Evolutionary conservation across 2,888 invertebrate species (phyloP).

Genomic region (Anticlea derivata): DNA sequence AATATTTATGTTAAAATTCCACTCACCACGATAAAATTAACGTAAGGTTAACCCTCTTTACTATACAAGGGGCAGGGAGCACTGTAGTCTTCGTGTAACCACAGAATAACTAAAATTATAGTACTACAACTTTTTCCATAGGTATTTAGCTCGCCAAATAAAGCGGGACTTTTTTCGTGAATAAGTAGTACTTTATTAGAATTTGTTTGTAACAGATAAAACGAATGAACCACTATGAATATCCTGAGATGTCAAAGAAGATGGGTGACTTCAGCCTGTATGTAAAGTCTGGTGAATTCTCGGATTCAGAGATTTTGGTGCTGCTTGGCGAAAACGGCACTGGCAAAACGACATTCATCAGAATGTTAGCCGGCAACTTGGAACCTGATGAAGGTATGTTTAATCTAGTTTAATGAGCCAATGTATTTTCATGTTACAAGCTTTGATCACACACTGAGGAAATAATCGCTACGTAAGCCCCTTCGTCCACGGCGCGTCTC

Average conservation of each 20-base stretch:
- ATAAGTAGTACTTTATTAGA: not conserved
- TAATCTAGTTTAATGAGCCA: slow-evolving; percentile 40
- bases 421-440: not conserved
- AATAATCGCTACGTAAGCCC: too few species aligned
- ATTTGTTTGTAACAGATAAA: slow-evolving; percentile 84
- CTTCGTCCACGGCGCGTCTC: too few species aligned
- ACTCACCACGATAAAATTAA: too few species aligned
- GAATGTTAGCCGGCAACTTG: slow-evolving; percentile 98
- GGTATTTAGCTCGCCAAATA: too few species aligned
- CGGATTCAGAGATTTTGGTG: slow-evolving; percentile 99
- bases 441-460: too few species aligned
- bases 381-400: slow-evolving; percentile 90
- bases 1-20: too few species aligned
- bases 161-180: too few species aligned
- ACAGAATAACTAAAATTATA: too few species aligned
- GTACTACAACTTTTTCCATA: too few species aligned
- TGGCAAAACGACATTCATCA: slow-evolving; percentile 99
- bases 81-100: too few species aligned
- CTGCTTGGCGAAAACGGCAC: slow-evolving; percentile 99
- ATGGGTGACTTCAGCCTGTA: slow-evolving; percentile 91
- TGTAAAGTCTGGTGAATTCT: slow-evolving; percentile 96
- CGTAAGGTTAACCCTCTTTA: too few species aligned
- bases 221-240: slow-evolving; percentile 97
- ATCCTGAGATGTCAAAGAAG: slow-evolving; percentile 95
- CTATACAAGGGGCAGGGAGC: too few species aligned